Conservation (phyloP, 2,888 invertebrate genomes). For the Tholera decimalis region DNA sequence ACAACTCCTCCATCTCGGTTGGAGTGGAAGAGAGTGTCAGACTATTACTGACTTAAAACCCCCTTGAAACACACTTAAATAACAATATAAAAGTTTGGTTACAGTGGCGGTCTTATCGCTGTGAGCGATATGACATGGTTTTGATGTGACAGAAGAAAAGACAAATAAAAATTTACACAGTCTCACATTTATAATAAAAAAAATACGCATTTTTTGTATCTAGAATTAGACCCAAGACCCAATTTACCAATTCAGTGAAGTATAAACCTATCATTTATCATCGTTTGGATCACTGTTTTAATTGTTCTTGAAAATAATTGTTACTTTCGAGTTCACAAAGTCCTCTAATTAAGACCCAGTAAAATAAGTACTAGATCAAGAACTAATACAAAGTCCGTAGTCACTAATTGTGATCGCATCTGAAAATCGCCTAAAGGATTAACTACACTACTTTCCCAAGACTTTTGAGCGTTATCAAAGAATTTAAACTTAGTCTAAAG, state of each 20-base stretch:
- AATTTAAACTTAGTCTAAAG: slow-evolving; percentile 29
- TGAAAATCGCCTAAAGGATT: slow-evolving; percentile 10
- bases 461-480: slow-evolving; percentile 30
- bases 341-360: neutral
- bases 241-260: neutral
- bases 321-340: neutral
- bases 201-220: no score
- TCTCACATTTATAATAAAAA: no score
- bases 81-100: no score
- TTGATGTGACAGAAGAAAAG: no score
- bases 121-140: no score
- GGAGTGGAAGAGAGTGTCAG: no score
- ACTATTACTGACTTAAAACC: no score
- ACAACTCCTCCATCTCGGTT: no score
- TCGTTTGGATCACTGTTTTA: neutral
- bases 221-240: neutral
- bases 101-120: no score
- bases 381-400: neutral
- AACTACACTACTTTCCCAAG: slow-evolving; percentile 20
- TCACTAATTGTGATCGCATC: slow-evolving; percentile 21
- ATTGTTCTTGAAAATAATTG: neutral
- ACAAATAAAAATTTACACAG: no score
- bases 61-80: no score
- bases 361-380: slow-evolving; percentile 13
- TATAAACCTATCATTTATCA: no score